Base-by-base conservation (phyloP, 2,888 invertebrate species). In the Cantharis nigra region DNA sequence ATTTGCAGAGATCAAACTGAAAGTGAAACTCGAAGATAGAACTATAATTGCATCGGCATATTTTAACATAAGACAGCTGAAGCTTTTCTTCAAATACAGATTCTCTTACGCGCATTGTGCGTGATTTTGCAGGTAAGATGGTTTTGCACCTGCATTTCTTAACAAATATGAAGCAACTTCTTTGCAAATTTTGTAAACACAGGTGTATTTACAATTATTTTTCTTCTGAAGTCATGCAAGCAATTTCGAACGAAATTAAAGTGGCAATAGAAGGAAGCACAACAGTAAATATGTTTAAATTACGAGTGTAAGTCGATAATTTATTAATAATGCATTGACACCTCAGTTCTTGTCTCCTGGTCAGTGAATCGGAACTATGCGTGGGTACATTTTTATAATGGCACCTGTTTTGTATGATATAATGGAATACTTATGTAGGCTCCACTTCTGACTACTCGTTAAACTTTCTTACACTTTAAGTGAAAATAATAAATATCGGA, bases 391-490 rank as follows among this genome's bases (percentile, higher is more conserved):
- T 87, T 87, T 87, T 87, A 87, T 87, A 87, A 87, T 86, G 83
- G 86, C 87, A 86, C 87, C 86, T 87, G 87, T 86, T 86, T 84
- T 81, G 71, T 86, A 86, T 87, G 87, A 87, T 86, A 87, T 87
- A 87, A 87, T 87, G 87, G 86, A 86, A 86, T 86, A 86, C 85
- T 85, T 85, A 85, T 86, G 85, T 86, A 82, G 85, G 84, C 83
- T 84, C 85, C 82, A 83, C 83, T 82, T 83, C 85, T 84, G 85
- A 83, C 85, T 84, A 85, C 84, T 85, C 86, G 86, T 85, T 85
- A 85, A 85, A 84, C 84, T 84, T 84, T 84, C 84, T 85, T 84
- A 84, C 85, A 85, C 85, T 84, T 85, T 85, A 85, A 85, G 85
- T 84, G 85, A 86, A 86, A 86, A 85, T 86, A 85, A 85, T 86